These are phyloP conservation scores for Danaus plexippus DNA, from an alignment of 1,140 invertebrate species.

Conservation along the genomic window DNA sequence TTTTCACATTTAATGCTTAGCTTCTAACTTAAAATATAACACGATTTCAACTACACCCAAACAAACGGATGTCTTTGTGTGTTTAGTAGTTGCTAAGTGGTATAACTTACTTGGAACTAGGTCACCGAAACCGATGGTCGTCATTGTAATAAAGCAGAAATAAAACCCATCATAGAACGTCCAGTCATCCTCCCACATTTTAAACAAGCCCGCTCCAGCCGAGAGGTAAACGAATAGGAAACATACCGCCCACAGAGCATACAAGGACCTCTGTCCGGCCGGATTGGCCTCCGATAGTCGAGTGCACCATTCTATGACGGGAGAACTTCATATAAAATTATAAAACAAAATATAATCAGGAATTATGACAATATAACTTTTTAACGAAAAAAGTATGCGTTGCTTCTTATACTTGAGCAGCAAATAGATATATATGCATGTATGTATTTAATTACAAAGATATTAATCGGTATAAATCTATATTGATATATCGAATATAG, in stretches of 20 bases:
- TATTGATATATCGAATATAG: too few relatives aligned
- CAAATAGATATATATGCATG: too few relatives aligned
- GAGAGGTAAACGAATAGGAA: constrained; percentile 85
- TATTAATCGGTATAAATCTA: too few relatives aligned
- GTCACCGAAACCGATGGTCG: constrained; percentile 94
- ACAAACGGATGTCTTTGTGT: too few relatives aligned
- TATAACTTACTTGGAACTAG: constrained; percentile 85
- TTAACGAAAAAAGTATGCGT: too few relatives aligned
- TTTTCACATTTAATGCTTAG: too few relatives aligned
- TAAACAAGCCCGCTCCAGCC: constrained; percentile 81
- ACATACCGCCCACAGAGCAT: constrained; percentile 79
- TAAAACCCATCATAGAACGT: constrained; percentile 94
- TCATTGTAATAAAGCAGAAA: constrained; percentile 96
- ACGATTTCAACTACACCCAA: too few relatives aligned
- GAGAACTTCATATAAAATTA: constrained; percentile 12
- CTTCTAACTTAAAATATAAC: too few relatives aligned
- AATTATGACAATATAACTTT: too few relatives aligned
- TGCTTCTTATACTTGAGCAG: too few relatives aligned
- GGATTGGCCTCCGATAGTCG: constrained; percentile 53
- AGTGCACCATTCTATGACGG: constrained; percentile 52
- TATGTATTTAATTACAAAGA: too few relatives aligned
- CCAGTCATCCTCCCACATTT: constrained; percentile 90
- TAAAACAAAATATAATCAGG: constrained; percentile 14
- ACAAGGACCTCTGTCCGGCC: constrained; percentile 73
- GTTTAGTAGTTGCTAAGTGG: too few relatives aligned